Evolutionary conservation across 2,797 vertebrate genomes (phyloP), one percentile per base, ranked within the genome.

Genomic region (Lacerta viridis): DNA sequence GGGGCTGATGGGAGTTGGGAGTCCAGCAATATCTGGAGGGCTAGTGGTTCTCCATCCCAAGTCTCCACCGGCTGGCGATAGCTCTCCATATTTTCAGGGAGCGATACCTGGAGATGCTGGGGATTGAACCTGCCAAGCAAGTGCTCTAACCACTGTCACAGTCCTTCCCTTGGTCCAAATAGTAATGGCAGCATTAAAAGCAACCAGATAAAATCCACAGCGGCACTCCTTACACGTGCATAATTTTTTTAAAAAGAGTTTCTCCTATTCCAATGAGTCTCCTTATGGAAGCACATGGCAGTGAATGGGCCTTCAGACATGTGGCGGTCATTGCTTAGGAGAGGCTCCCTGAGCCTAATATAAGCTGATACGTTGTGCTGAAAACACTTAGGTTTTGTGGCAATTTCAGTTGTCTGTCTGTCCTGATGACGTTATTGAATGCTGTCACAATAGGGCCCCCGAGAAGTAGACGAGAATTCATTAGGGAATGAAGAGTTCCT

Each of bases 401-500:
- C 13, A 27, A 59, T 71, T 80, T 39, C 50, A 55, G 50, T 2
- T 36, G 13, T 17, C 55, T 76, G 20, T 61, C 41, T 68, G 36
- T 55, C 23, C 23, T 20, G 80, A 68, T 39, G 25, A 76, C 18
- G n/a, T 76, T 83, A 88, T 36, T 83, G 72, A 41, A 39, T 8
- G 0, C 64, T 76, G 25, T 79, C 82, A 80, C 50, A 33, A 80
- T 87, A 90, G 15, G 13, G 85, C 80, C 20, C 0, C 7, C 39
- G 29, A 25, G 0, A 4, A 72, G 20, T 33, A 72, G 90, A 90
- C 0, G 0, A 92, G 27, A 43, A 93, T 29, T 33, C 64, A 59
- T 85, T 23, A 82, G 29, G 80, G 50, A 83, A 33, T 41, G 50
- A 81, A 3, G 41, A 80, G 86, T 87, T 89, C 39, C 43, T 1